Evolutionary conservation across 2,888 invertebrate species (phyloP).

Genomic region (Aradus depressus): DNA sequence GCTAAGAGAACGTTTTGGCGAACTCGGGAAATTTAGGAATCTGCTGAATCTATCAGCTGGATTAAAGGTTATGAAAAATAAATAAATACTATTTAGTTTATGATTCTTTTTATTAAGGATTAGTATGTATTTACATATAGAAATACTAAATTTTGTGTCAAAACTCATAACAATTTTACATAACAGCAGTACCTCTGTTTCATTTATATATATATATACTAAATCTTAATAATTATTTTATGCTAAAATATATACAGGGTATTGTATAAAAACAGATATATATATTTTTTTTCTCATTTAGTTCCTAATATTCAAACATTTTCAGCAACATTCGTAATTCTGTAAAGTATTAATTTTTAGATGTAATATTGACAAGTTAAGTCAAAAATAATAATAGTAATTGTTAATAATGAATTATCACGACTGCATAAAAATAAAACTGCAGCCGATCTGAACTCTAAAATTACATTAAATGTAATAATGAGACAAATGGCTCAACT

Average conservation of each 20-base stretch:
- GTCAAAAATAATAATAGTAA: constrained; percentile 3
- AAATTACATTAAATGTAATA: constrained; percentile 7
- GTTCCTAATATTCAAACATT: constrained; percentile 1
- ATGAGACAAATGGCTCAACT: not conserved
- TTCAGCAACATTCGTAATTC: constrained; percentile 3
- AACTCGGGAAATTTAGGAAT: no score
- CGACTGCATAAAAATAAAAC: constrained; percentile 2
- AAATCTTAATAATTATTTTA: constrained; percentile 9
- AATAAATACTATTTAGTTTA: constrained; percentile 2
- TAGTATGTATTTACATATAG: constrained; percentile 31
- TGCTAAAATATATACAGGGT: constrained; percentile 10
- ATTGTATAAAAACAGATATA: constrained; percentile 2
- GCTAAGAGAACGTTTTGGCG: no score
- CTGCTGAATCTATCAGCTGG: no score
- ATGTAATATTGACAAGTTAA: constrained; percentile 2
- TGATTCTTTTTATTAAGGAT: constrained; percentile 26
- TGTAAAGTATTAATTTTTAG: not conserved
- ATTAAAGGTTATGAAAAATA: not conserved
- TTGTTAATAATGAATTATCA: constrained; percentile 9
- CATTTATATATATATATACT: constrained; percentile 3
- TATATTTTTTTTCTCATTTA: constrained; percentile 11
- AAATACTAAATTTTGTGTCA: constrained; percentile 25
- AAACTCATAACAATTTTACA: constrained; percentile 27
- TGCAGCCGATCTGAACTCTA: constrained; percentile 12
- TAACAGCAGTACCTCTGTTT: constrained; percentile 15